Percentiles rank a stretch among this genome's conserved stretches.
Conservation (phyloP, 2,888 invertebrate species). For the Meandrusa payeni region DNA sequence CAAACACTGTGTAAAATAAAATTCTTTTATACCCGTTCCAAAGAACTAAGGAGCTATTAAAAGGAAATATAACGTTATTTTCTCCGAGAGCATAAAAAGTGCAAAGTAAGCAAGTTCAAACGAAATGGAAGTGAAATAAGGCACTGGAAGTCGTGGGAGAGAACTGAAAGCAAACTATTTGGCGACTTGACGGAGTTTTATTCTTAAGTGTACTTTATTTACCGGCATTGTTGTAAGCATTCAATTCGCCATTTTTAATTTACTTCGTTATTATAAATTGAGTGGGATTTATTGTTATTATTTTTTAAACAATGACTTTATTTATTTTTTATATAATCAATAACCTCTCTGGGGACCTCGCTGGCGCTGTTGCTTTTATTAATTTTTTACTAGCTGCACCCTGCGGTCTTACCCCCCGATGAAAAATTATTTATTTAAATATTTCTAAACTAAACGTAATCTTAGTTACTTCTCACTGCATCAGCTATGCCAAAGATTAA, state of each 20-base stretch:
- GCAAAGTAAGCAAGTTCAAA: slow-evolving; percentile 28
- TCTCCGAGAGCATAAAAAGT: slow-evolving; percentile 26
- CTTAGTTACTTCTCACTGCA: no score
- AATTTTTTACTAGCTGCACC: no score
- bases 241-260: background rate
- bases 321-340: no score
- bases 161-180: slow-evolving; percentile 28
- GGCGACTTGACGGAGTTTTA: slow-evolving; percentile 35
- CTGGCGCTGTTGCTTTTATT: no score
- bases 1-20: slow-evolving; percentile 15
- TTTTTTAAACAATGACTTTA: no score
- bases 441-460: no score
- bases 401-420: no score
- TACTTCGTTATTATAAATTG: no score
- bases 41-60: slow-evolving; percentile 24
- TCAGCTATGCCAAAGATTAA: no score
- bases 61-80: slow-evolving; percentile 25
- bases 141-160: slow-evolving; percentile 24
- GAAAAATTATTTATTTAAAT: no score
- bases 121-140: slow-evolving; percentile 30
- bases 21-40: slow-evolving; percentile 9
- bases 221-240: slow-evolving; percentile 14
- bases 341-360: no score
- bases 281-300: no score
- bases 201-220: slow-evolving; percentile 20